Evolutionary conservation across 2,797 vertebrate species (phyloP).

Genomic region (Anguilla obscura): DNA sequence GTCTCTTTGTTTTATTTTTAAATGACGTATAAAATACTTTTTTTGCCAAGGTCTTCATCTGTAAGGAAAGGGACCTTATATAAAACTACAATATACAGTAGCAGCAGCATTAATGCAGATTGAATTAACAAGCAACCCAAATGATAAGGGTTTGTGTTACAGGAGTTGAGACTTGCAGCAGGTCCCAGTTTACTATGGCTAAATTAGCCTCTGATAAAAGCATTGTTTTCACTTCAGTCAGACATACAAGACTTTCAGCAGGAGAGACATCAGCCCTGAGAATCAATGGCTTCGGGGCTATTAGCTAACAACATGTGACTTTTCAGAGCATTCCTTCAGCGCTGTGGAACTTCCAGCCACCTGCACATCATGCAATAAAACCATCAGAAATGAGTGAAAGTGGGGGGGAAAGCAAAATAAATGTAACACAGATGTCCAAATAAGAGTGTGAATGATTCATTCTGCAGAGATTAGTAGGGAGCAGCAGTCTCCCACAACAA

Average conservation of each 20-base stretch:
- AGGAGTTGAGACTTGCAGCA: not conserved
- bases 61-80: not conserved
- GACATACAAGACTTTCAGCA: not conserved
- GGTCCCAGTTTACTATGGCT: not conserved
- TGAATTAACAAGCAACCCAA: not conserved
- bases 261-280: not conserved
- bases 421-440: slow-evolving; percentile 86
- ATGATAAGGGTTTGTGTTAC: not conserved
- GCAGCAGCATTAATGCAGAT: not conserved
- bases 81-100: not conserved
- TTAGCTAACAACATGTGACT: slow-evolving; percentile 3
- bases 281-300: not conserved
- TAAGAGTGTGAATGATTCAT: slow-evolving; percentile 84
- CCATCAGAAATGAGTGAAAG: slow-evolving; percentile 80
- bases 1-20: not conserved
- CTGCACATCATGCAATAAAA: slow-evolving; percentile 85
- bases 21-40: not conserved
- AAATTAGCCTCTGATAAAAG: not conserved
- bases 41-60: not conserved
- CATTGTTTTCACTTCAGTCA: slow-evolving; percentile 4
- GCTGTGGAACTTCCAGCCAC: slow-evolving; percentile 68
- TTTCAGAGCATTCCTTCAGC: slow-evolving; percentile 15
- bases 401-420: slow-evolving; percentile 62
- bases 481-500: slow-evolving; percentile 82
- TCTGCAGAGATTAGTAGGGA: slow-evolving; percentile 84